Evolutionary conservation across 2,113 vertebrate genomes (phyloP).

Genomic region (Ageneiosus marmoratus): DNA sequence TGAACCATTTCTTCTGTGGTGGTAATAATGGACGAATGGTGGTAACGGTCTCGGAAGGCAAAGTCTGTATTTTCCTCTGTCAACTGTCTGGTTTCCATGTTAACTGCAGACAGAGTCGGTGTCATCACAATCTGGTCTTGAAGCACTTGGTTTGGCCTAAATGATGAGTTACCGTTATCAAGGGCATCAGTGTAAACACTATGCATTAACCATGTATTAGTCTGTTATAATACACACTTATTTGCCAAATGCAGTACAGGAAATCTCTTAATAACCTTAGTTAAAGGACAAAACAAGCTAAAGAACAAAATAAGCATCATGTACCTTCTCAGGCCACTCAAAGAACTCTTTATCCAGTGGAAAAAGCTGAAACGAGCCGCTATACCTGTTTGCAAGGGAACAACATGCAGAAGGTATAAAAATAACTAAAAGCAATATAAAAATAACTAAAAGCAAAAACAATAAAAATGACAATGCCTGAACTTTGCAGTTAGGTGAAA

Average conservation of each 20-base stretch:
- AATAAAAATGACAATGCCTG: not conserved
- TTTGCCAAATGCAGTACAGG: conserved; percentile 19
- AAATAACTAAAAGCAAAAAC: not conserved
- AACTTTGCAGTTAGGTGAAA: not conserved
- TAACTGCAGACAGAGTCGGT: conserved; percentile 79
- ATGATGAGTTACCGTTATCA: conserved; percentile 24
- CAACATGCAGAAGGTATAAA: not conserved
- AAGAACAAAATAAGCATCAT: conserved; percentile 12
- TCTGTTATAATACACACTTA: not conserved
- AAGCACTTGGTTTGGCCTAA: conserved; percentile 56
- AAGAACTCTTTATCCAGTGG: conserved; percentile 79
- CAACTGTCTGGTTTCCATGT: conserved; percentile 88
- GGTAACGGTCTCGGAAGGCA: conserved; percentile 85
- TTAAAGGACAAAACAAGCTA: conserved; percentile 30
- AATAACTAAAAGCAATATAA: not conserved
- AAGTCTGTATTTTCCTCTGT: conserved; percentile 94
- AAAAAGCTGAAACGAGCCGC: conserved; percentile 90
- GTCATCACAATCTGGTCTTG: conserved; percentile 86
- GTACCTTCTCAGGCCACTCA: conserved; percentile 82
- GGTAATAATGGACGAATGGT: conserved; percentile 83
- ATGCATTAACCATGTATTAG: not conserved
- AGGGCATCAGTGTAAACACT: not conserved
- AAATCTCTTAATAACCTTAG: conserved; percentile 7
- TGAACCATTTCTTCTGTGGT: conserved; percentile 72
- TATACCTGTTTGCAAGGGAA: conserved; percentile 74